Base-by-base conservation (phyloP, 1,140 invertebrate genomes). In the Hyposmocoma kahamanoa region DNA sequence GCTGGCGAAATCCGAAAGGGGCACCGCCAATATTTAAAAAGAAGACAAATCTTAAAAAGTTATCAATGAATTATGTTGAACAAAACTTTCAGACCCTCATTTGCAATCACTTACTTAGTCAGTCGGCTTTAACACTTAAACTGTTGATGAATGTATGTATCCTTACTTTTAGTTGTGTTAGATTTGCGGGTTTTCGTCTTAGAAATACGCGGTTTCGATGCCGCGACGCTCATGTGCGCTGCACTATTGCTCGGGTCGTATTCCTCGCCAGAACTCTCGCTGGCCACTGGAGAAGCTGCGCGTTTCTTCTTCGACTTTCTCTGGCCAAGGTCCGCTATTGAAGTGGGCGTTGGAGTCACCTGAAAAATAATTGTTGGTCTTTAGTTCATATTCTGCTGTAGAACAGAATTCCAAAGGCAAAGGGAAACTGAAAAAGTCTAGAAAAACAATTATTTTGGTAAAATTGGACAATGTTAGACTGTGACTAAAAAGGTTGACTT, bases 211-310 rank as follows among this genome's bases (percentile, higher is more conserved):
- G 81, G 67, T 48, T 82, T 85, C 0, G 76, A 72, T 10, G 75
- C 75, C 15, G 69, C 79, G 6, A 81, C 73, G 49, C 74, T 85
- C 55, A 81, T 77, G 2, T 62, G 63, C 4, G 72, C 57, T 11
- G 82, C 76, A 0, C 73, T 78, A 11, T 62, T 56, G 4, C 77
- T 61, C 0, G 85, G 83, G 38, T 85, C 77, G 36, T 86, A 87
- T 49, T 87, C 84, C 56, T 87, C 84, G 10, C 84, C 84, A n/a
- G 83, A 86, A 50, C 83, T 86, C 10, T 67, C 73, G 50, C 78
- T 83, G n/a, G 62, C 48, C 4, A 68, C 69, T 1, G 82, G 82
- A 10, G 82, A 82, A 0, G 69, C 71, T 6, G 72, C 70, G 26
- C 71, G 54, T 43, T 82, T 85, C 63, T 85, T 85, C 45, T 82